Conservation (phyloP, 2,797 vertebrate species). For the Malacoctenus gilli region DNA sequence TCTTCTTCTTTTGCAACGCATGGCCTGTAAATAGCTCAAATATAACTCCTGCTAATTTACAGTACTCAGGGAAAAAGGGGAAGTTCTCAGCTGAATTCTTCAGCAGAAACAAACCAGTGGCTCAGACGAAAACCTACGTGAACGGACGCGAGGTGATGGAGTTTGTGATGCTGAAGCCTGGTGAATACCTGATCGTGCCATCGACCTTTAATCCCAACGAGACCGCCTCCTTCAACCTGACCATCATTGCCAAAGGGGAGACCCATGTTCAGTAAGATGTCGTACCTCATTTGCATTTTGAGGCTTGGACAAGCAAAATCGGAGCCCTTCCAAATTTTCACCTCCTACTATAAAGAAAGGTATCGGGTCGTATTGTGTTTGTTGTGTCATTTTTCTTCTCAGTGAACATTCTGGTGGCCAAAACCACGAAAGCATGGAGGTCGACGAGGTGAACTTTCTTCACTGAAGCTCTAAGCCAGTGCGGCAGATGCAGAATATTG, state of each 20-base stretch:
- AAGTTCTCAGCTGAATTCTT: conserved; percentile 74
- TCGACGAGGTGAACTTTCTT: neutral
- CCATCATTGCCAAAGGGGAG: conserved; percentile 67
- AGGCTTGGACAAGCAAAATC: no score
- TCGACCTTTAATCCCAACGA: conserved; percentile 58
- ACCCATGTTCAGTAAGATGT: conserved; percentile 15
- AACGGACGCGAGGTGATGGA: conserved; percentile 67
- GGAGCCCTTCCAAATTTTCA: no score
- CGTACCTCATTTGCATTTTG: no score
- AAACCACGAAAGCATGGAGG: neutral
- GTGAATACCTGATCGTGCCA: conserved; percentile 77
- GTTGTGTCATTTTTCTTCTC: neutral
- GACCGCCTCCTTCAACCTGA: conserved; percentile 69
- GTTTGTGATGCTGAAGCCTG: conserved; percentile 61
- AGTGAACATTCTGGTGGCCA: conserved; percentile 56
- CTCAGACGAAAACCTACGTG: conserved; percentile 23
- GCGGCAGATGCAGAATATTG: no score
- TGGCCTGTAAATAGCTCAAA: neutral
- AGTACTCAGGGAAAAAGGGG: conserved; percentile 49
- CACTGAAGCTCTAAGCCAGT: no score
- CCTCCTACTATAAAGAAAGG: no score
- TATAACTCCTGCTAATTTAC: neutral
- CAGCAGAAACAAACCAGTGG: conserved; percentile 13
- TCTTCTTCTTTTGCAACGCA: neutral
- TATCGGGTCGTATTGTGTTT: no score